Base-by-base conservation (phyloP, 1,140 invertebrate species). In the Polypedilum vanderplanki region DNA sequence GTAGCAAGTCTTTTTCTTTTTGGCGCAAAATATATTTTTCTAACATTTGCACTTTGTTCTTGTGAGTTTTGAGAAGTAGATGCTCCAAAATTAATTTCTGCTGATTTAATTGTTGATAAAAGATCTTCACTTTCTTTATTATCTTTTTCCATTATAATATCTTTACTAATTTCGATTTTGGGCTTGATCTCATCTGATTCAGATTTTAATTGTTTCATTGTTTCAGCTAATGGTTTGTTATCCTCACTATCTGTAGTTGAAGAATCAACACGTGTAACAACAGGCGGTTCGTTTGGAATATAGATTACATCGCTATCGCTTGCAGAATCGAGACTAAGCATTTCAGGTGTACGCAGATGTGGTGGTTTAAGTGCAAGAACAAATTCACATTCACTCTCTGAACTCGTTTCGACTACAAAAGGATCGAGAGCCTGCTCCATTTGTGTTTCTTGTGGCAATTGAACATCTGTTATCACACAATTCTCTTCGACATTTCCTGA, bases 281-380 rank as follows among this genome's bases (percentile, higher is more conserved):
- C 20, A 3, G 3, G 4, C 20, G 65, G 65, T 22, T 70, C 1
- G 10, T 70, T 70, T 70, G 65, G 65, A 70, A 70, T 70, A 70
- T 20, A 84, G 1, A 87, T 83, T 4, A 87, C 86, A 79, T 87
- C 87, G 73, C 86, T 87, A 76, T 87, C 87, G 2, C 85, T 86
- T 18, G 85, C 85, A 1, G 81, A 82, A 41, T 86, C 79, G 40
- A 87, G 77, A 74, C 86, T 86, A 1, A 87, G 86, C 67, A 86
- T 81, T 77, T 87, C 86, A 1, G 87, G 87, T 12, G 86, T 87
- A 7, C 86, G 80, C 74, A 86, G 82, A 75, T 87, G 85, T 5
- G 86, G 86, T 9, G 86, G 86, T 76, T 87, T 87, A 3, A 85
- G 79, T 74, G 81, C 81, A 22, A 81, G 74, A 2, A 83, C 80